Conservation (phyloP, 2,888 invertebrate species). For the Platycheirus albimanus region DNA sequence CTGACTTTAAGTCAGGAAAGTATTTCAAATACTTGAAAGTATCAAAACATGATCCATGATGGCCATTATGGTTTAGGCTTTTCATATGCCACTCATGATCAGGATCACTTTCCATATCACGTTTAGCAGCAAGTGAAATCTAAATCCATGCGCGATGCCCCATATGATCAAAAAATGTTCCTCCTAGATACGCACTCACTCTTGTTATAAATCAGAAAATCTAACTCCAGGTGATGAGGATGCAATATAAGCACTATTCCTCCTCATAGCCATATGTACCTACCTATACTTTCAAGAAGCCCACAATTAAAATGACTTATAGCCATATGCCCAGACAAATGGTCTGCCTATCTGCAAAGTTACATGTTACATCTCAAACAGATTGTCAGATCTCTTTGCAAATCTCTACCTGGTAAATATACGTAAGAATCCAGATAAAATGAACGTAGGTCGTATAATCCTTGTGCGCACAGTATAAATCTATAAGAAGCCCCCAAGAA, state of each 20-base stretch:
- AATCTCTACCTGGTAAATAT: constrained; percentile 58
- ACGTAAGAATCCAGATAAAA: constrained; percentile 64
- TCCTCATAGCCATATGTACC: too few relatives aligned
- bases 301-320: constrained; percentile 73
- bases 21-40: too few relatives aligned
- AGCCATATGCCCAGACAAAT: constrained; percentile 45
- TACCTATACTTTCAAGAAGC: constrained; percentile 31
- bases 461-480: constrained; percentile 35
- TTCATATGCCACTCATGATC: too few relatives aligned
- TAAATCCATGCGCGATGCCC: too few relatives aligned
- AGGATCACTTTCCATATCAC: too few relatives aligned
- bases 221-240: constrained; percentile 22
- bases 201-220: constrained; percentile 49
- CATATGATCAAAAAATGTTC: constrained; percentile 27
- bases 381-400: constrained; percentile 71
- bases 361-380: constrained; percentile 58
- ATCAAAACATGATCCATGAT: too few relatives aligned
- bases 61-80: too few relatives aligned
- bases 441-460: constrained; percentile 59
- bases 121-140: constrained; percentile 3
- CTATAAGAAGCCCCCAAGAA: constrained; percentile 47
- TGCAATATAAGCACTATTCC: constrained; percentile 11
- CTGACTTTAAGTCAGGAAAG: too few relatives aligned
- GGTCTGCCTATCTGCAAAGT: constrained; percentile 30
- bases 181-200: constrained; percentile 51